Conservation (phyloP, 2,888 invertebrate species). For the Callimorpha dominula region DNA sequence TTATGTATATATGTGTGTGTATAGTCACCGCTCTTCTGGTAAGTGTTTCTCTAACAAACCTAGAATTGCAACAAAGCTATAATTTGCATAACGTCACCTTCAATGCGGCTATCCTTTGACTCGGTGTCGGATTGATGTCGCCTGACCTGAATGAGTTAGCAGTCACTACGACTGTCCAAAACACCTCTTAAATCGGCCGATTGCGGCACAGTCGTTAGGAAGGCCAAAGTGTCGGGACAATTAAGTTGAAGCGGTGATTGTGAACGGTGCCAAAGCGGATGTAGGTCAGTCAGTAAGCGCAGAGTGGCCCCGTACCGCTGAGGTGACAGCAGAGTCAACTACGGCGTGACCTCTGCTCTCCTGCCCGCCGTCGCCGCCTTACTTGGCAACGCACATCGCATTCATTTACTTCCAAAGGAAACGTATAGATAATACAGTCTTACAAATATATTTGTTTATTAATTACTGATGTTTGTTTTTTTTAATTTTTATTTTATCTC, state of each 20-base stretch:
- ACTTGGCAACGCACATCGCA: slow-evolving; percentile 68
- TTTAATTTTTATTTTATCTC: too few relatives aligned
- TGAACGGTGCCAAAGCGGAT: slow-evolving; percentile 86
- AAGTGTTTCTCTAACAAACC: slow-evolving; percentile 71
- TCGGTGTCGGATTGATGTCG: slow-evolving; percentile 64
- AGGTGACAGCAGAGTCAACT: slow-evolving; percentile 72
- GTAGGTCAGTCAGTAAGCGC: slow-evolving; percentile 84
- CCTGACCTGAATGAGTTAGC: slow-evolving; percentile 65
- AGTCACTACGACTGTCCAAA: slow-evolving; percentile 68
- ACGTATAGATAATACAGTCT: neutral
- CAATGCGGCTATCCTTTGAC: slow-evolving; percentile 71
- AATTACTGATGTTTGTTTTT: neutral
- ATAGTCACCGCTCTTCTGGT: neutral
- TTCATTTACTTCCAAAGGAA: slow-evolving; percentile 21
- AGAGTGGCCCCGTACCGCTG: slow-evolving; percentile 78
- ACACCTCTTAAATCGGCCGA: slow-evolving; percentile 82
- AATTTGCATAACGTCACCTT: slow-evolving; percentile 76
- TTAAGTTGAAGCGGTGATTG: slow-evolving; percentile 87
- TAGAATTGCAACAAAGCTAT: slow-evolving; percentile 68
- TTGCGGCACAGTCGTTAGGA: slow-evolving; percentile 85
- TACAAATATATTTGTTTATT: neutral
- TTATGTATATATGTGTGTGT: neutral
- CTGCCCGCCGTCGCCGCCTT: slow-evolving; percentile 41
- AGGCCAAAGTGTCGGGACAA: slow-evolving; percentile 85
- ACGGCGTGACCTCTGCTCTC: slow-evolving; percentile 66